Evolutionary conservation across 2,113 vertebrate species (phyloP), one percentile per base, ranked within the genome.

Genomic region (Donacobius atricapilla): DNA sequence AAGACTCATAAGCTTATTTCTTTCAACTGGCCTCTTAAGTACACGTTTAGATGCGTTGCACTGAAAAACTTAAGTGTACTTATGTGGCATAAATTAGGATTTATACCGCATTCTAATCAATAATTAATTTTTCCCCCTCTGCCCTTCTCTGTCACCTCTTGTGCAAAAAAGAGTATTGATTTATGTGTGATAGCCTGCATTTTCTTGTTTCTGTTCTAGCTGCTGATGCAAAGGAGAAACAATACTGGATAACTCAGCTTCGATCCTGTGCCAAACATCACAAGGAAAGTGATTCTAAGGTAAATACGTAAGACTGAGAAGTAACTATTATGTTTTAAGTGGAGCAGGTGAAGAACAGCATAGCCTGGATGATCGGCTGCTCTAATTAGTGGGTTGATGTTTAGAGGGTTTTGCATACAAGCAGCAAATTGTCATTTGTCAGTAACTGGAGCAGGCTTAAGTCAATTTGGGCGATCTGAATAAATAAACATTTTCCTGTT

Each of bases 211-310:
- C 76, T 98, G 2, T 98, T 97, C 92, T 85, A 99, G 99, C 99
- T 73, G 97, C 98, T 57, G 99, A 99, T 96, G 98, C 98, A 78
- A 99, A 98, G 93, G 99, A 99, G 97, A 99, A 98, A 95, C 99
- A 99, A 85, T 98, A 99, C 69, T 99, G 99, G 99, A 98, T 99
- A 97, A 99, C 95, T 97, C 99, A 99, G 97, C 99, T 99, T 78
- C 99, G 99, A 93, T 98, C 99, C 60, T 99, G 99, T 97, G 98
- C 98, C 97, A 99, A 99, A 95, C 98, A 98, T 83, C 99, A 99
- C 97, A 99, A 98, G 73, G 99, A 99, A 98, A 97, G 96, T 90
- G 98, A 98, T 97, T 97, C 98, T 64, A 99, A 99, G 99, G 99
- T 99, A 97, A 98, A 96, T 93, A 87, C 75, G 89, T 33, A 14